Conservation (phyloP, 2,888 invertebrate genomes). For the Netelia virgata region DNA sequence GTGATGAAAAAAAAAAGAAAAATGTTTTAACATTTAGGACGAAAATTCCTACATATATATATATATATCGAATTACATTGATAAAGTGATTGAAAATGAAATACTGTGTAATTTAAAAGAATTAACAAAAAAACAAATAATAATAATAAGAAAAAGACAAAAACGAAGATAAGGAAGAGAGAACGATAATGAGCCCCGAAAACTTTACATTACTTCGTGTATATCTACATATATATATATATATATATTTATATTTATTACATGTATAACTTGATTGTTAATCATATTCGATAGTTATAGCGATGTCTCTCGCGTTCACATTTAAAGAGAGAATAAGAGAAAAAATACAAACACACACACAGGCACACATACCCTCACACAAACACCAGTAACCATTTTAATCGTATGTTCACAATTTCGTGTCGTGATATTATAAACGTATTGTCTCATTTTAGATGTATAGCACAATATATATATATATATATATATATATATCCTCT, state of each 20-base stretch:
- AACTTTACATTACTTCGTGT: slow-evolving; percentile 57
- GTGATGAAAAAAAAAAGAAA: slow-evolving; percentile 11
- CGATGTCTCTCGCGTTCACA: slow-evolving; percentile 26
- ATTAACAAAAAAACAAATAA: slow-evolving; percentile 36
- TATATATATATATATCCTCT: slow-evolving; percentile 70
- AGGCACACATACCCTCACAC: neutral
- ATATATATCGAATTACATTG: slow-evolving; percentile 53
- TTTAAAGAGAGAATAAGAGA: slow-evolving; percentile 5
- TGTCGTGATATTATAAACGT: slow-evolving; percentile 81
- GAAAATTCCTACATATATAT: slow-evolving; percentile 52
- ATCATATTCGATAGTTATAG: slow-evolving; percentile 36
- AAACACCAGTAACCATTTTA: slow-evolving; percentile 1
- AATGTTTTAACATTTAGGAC: slow-evolving; percentile 32
- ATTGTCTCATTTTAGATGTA: slow-evolving; percentile 63
- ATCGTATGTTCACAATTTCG: slow-evolving; percentile 79
- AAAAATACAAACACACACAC: slow-evolving; percentile 14
- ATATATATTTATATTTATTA: slow-evolving; percentile 71
- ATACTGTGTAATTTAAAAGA: neutral
- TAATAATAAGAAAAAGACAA: slow-evolving; percentile 7
- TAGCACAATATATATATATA: slow-evolving; percentile 54
- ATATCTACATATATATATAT: slow-evolving; percentile 72
- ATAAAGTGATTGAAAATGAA: slow-evolving; percentile 51
- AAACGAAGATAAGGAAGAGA: slow-evolving; percentile 8
- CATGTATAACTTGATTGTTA: slow-evolving; percentile 60
- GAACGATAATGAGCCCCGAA: slow-evolving; percentile 16